Base-by-base conservation (phyloP, 1,140 invertebrate species). In the Drosophila malerkotliana region DNA sequence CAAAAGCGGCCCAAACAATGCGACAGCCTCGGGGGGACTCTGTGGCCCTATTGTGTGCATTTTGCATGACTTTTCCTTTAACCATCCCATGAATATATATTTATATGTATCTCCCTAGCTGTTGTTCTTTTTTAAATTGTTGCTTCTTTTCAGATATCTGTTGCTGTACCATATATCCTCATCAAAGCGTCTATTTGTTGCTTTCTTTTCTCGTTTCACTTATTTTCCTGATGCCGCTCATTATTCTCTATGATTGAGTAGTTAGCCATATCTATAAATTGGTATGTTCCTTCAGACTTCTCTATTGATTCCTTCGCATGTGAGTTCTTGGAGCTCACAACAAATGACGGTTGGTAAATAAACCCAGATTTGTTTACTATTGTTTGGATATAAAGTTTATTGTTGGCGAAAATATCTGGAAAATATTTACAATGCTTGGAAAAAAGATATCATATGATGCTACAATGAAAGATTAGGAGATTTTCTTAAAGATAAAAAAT, bases 1-100 rank as follows among this genome's bases (percentile, higher is more conserved):
- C 60, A 79, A 88, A 82, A 76, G 71, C 72, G 60, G 79, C 48
- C 26, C 41, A 79, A 88, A 87, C 83, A 87, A 87, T 77, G 63
- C 49, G 47, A 58, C 66, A 48, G 64, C 60, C 64, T 59, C 48
- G 30, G 56, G 64, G 67, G 67, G 67, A 69, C 32, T 57, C 41
- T 48, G 26, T 28, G 44, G 41, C 28, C 59, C 68, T 63, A 78
- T 82, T 83, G 79, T 82, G 32, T 55, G 56, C 34, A 54, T 75
- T 64, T 72, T 67, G 71, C 62, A 69, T 87, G 81, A 81, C 82
- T 87, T 85, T 84, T 71, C 63, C 26, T 69, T 71, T 69, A 49
- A 57, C 67, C 67, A 62, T 62, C 34, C 47, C 26, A 34, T 53
- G 63, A 21, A 45, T 44, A 44, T 18, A 44, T 44, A 6, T 44